phyloP scores from a whole-genome alignment of 2,113 vertebrate genomes.

The Dromiciops gliroides region DNA sequence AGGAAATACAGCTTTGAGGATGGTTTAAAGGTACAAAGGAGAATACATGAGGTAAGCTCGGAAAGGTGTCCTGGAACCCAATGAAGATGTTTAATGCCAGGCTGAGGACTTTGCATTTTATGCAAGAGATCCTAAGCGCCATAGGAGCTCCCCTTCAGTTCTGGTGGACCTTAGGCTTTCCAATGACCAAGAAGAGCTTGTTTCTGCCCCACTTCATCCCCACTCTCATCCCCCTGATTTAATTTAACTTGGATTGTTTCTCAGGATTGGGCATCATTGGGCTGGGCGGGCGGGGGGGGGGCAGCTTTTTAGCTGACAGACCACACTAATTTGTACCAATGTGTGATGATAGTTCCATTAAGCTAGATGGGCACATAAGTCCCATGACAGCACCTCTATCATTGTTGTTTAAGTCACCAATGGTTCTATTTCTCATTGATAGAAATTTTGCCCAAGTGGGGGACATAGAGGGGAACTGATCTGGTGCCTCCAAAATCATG shows the following conservation, averaged over 20 bases:
- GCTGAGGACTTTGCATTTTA: background rate
- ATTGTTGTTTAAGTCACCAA: constrained; percentile 8
- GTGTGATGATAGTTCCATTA: constrained; percentile 9
- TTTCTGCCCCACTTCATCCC: background rate
- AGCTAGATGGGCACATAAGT: background rate
- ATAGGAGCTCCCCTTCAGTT: background rate
- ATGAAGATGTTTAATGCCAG: background rate
- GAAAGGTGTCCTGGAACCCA: background rate
- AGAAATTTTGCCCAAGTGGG: background rate
- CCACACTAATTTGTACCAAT: constrained; percentile 4
- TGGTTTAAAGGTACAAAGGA: background rate
- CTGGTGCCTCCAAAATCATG: background rate
- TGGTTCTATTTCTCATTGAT: constrained; percentile 1
- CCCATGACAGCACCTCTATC: background rate
- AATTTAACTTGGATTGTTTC: background rate
- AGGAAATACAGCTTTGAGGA: background rate
- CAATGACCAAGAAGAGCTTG: constrained; percentile 1
- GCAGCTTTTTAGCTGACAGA: constrained; percentile 26
- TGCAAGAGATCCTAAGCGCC: background rate
- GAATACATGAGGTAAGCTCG: background rate
- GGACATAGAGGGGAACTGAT: background rate
- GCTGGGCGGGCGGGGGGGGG: background rate
- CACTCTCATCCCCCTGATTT: background rate
- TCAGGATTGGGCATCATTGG: background rate
- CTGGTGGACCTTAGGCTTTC: background rate